Percentiles rank a stretch among this genome's conserved stretches.
Evolutionary conservation across 2,797 vertebrate species (phyloP).

Genomic region (Lateolabrax maculatus): DNA sequence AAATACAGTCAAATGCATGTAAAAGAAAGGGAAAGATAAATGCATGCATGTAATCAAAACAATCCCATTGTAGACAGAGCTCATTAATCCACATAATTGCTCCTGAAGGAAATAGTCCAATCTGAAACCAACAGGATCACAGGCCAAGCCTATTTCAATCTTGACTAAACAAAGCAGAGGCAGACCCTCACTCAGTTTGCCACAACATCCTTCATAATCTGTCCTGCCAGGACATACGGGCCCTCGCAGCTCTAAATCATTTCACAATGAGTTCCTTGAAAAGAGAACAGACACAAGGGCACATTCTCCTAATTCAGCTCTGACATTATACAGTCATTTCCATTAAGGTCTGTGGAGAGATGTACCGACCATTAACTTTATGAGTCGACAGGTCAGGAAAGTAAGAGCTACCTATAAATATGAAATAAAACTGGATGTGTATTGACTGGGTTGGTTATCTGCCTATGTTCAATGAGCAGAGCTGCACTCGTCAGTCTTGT

Average conservation of each 20-base stretch:
- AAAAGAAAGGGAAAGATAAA: slow-evolving; percentile 17
- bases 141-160: slow-evolving; percentile 38
- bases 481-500: too few species aligned
- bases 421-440: too few species aligned
- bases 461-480: too few species aligned
- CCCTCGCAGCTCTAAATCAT: slow-evolving; percentile 40
- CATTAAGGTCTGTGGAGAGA: slow-evolving; percentile 1
- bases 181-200: slow-evolving; percentile 38
- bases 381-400: slow-evolving; percentile 6
- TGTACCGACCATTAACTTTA: slow-evolving; percentile 8
- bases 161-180: slow-evolving; percentile 50
- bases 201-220: slow-evolving; percentile 49
- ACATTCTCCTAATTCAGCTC: slow-evolving; percentile 31
- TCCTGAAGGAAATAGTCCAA: slow-evolving; percentile 39
- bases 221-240: not conserved
- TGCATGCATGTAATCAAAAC: slow-evolving; percentile 35
- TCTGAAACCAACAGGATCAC: slow-evolving; percentile 32
- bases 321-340: slow-evolving; percentile 32
- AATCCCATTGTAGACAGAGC: slow-evolving; percentile 20
- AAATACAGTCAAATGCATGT: not conserved
- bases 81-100: slow-evolving; percentile 43
- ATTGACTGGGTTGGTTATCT: too few species aligned
- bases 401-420: not conserved
- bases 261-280: slow-evolving; percentile 58
- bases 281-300: slow-evolving; percentile 14